Conservation (phyloP, 2,888 invertebrate species). For the Drosophila lacicola region DNA sequence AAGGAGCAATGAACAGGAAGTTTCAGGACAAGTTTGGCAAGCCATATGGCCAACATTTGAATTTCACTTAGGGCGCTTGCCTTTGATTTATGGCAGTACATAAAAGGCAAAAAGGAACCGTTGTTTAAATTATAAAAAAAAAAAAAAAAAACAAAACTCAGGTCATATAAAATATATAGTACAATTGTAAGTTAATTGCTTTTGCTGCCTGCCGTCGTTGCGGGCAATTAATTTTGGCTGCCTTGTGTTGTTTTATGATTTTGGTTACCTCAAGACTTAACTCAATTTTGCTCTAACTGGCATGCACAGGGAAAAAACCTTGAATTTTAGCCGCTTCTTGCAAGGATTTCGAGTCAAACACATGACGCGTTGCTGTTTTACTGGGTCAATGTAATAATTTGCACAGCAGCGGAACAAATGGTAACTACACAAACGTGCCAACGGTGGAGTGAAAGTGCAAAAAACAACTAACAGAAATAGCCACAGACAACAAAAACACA, state of each 20-base stretch:
- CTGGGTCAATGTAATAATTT: slow-evolving; percentile 78
- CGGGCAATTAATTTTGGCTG: slow-evolving; percentile 38
- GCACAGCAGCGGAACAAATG: slow-evolving; percentile 59
- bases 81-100: slow-evolving; percentile 51
- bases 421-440: slow-evolving; percentile 65
- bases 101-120: slow-evolving; percentile 23
- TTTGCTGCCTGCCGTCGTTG: slow-evolving; percentile 34
- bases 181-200: slow-evolving; percentile 54
- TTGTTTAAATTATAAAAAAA: slow-evolving; percentile 36
- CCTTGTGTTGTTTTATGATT: slow-evolving; percentile 9
- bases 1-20: slow-evolving; percentile 26
- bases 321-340: neutral
- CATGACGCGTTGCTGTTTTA: slow-evolving; percentile 51
- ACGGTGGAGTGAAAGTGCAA: slow-evolving; percentile 60
- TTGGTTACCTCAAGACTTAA: neutral
- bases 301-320: too few species aligned
- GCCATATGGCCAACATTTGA: slow-evolving; percentile 56
- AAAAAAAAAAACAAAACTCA: slow-evolving; percentile 22
- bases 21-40: slow-evolving; percentile 43
- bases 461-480: slow-evolving; percentile 33
- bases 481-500: slow-evolving; percentile 15
- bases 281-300: neutral
- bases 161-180: slow-evolving; percentile 10
- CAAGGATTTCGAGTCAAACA: slow-evolving; percentile 17
- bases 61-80: slow-evolving; percentile 39